Evolutionary conservation across 92 coral and sea anemone genomes (phyloP).

Genomic region (Palythoa grandiflora): DNA sequence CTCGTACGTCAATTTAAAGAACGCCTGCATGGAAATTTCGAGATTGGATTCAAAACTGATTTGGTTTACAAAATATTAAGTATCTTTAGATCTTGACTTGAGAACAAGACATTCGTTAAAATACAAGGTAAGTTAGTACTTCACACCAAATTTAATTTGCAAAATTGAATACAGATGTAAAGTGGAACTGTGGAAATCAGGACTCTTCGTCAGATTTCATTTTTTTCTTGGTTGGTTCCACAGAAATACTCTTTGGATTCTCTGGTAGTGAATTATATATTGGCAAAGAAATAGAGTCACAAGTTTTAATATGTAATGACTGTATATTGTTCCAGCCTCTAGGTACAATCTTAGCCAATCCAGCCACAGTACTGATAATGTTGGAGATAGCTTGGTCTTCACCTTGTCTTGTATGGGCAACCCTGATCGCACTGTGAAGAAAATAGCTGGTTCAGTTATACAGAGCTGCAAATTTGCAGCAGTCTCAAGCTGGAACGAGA

Average conservation of each 20-base stretch:
- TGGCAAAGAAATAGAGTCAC: slow-evolving; percentile 92
- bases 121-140: too few species aligned
- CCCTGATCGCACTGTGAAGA: slow-evolving; percentile 79
- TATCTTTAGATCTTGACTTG: too few species aligned
- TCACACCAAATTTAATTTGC: too few species aligned
- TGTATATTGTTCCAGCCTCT: slow-evolving; percentile 96
- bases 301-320: slow-evolving; percentile 88
- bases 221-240: slow-evolving; percentile 66
- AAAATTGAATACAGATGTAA: too few species aligned
- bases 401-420: slow-evolving; percentile 94
- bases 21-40: too few species aligned
- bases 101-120: too few species aligned
- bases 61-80: too few species aligned
- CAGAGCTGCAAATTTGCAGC: background rate
- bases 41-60: too few species aligned
- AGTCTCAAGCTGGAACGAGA: background rate
- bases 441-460: background rate
- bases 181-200: too few species aligned
- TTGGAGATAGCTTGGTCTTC: slow-evolving; percentile 77
- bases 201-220: slow-evolving; percentile 45
- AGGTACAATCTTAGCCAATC: slow-evolving; percentile 84
- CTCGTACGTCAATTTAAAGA: too few species aligned
- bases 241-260: slow-evolving; percentile 61
- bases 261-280: slow-evolving; percentile 92
- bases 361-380: slow-evolving; percentile 72